Conservation (phyloP, 2,113 vertebrate species). For the Galemys pyrenaicus region DNA sequence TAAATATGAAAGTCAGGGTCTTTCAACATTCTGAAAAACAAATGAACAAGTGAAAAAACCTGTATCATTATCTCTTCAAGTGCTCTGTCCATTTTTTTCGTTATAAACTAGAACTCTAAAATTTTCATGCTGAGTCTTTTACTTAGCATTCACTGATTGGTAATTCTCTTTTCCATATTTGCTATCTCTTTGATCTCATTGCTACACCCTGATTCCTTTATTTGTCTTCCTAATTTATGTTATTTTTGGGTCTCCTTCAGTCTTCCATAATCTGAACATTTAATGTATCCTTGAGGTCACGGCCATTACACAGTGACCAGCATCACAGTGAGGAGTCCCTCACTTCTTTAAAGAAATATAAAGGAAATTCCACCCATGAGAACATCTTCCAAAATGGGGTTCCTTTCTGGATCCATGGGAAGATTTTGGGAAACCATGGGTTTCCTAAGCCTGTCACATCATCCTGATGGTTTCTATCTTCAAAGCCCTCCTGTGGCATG, state of each 20-base stretch:
- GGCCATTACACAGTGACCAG: background rate
- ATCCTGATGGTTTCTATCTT: background rate
- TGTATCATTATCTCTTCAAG: background rate
- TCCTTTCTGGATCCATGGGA: background rate
- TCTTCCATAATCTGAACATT: background rate
- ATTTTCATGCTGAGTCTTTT: background rate
- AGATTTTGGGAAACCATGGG: background rate
- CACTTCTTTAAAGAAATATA: background rate
- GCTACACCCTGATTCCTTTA: background rate
- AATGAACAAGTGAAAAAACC: background rate
- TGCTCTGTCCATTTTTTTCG: background rate
- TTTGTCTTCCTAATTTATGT: background rate
- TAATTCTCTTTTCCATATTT: background rate
- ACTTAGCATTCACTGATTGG: background rate
- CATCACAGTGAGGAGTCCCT: background rate
- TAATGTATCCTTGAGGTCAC: background rate
- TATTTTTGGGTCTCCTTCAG: background rate
- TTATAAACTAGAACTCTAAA: background rate
- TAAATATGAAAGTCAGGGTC: constrained; percentile 9
- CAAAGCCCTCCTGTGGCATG: background rate
- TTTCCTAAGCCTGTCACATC: background rate
- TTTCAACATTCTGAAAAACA: background rate
- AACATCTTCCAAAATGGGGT: background rate
- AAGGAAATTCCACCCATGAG: background rate
- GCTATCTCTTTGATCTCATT: background rate